Base-by-base conservation (phyloP, 2,888 invertebrate species). In the Azorinus chamasolen region DNA sequence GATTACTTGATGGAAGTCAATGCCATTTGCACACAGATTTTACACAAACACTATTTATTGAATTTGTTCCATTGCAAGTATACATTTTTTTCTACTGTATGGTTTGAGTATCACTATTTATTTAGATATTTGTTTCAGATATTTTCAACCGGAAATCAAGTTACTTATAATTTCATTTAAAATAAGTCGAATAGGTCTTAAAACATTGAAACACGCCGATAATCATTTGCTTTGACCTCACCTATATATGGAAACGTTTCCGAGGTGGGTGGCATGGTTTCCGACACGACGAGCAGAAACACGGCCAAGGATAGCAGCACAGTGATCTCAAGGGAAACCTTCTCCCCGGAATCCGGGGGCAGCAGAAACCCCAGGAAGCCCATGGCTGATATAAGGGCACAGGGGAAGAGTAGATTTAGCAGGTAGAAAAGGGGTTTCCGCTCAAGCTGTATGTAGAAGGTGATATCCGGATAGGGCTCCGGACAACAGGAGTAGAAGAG, bases 231-330 rank as follows among this genome's bases (percentile, higher is more conserved):
- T 32, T 32, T 32, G 32, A 8, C 16, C 62, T 70, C 77, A 90
- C 91, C 91, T 25, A 91, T 89, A 51, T 85, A 89, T 6, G 91
- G 91, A 18, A 91, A 86, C 6, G 85, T 88, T 54, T 91, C 91
- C 6, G 91, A 91, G 1, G 89, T 88, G 0, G 91, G 88, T 4
- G 91, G 91, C 71, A 91, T 83, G 5, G 88, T 87, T 65, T 91
- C 91, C 3, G 90, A 89, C 12, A 91, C 90, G 2, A 91, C 87
- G 37, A 91, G 75, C 50, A 89, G 83, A 70, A 90, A 91, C 18
- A 91, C 91, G 16, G 91, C 90, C 71, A 91, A 83, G 0, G 91
- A 91, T 50, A 91, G 82, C 20, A 91, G 79, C 5, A 91, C 90
- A 0, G 91, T 91, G 18, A 91, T 89, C 62, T 88, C 88, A 24